phyloP scores from a whole-genome alignment of 2,113 vertebrate genomes.

The Larimichthys crocea region DNA sequence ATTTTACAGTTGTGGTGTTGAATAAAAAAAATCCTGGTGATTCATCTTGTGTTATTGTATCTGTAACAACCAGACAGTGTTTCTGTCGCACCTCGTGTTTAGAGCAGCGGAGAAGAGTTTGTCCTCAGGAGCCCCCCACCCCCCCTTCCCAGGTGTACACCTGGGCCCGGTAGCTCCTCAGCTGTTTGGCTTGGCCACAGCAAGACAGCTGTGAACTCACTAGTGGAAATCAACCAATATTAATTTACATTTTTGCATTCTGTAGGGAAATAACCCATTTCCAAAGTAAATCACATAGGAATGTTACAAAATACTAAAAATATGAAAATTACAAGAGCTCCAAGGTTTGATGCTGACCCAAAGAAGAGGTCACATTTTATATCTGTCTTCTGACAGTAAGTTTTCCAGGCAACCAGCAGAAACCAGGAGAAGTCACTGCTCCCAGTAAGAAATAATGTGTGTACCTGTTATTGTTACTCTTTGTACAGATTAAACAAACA shows the following conservation, averaged over 20 bases:
- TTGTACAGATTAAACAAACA: constrained; percentile 5
- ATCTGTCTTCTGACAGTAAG: not conserved
- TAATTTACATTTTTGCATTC: constrained; percentile 54
- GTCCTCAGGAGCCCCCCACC: constrained; percentile 39
- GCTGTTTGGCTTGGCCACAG: constrained; percentile 73
- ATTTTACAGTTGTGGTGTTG: constrained; percentile 21
- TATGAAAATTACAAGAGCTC: constrained; percentile 27
- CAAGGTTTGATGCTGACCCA: constrained; percentile 36
- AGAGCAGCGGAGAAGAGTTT: constrained; percentile 29
- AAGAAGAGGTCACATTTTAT: constrained; percentile 7
- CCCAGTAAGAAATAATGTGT: not conserved
- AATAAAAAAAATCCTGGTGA: constrained; percentile 48
- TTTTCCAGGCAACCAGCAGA: not conserved
- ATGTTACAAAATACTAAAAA: constrained; percentile 37
- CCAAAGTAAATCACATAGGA: constrained; percentile 48
- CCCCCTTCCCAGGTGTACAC: constrained; percentile 26
- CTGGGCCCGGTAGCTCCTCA: constrained; percentile 63
- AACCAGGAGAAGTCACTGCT: not conserved
- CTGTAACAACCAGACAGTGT: constrained; percentile 56
- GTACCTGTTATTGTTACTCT: too few relatives aligned
- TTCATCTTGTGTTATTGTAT: constrained; percentile 70
- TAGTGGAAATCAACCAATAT: constrained; percentile 57
- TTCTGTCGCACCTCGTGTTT: constrained; percentile 65
- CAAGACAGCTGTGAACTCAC: constrained; percentile 47
- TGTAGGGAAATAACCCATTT: constrained; percentile 59